phyloP scores from a whole-genome alignment of 53 echinoderm and acorn worm species.

The Echinometra lucunter region DNA sequence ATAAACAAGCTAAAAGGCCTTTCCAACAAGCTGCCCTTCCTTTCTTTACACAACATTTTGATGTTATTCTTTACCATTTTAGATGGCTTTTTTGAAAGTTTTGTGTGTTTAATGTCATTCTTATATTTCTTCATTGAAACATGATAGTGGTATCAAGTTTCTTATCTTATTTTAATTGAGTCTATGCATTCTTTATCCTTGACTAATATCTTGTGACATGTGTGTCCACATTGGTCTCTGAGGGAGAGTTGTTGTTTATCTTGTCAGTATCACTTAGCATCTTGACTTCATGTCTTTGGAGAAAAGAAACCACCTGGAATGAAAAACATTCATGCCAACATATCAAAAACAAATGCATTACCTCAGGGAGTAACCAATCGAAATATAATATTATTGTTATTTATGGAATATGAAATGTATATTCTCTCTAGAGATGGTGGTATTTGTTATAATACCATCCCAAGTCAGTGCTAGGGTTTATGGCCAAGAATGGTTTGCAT shows the following conservation, averaged over 20 bases:
- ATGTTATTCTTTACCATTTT: background rate
- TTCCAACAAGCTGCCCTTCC: background rate
- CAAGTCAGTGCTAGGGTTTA: background rate
- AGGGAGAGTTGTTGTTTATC: background rate
- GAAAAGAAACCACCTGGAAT: background rate
- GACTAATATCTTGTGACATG: background rate
- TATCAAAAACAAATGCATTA: conserved; percentile 28
- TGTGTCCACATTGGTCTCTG: background rate
- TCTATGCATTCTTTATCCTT: background rate
- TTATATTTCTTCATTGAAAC: background rate
- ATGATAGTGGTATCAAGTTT: background rate
- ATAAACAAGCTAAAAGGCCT: background rate
- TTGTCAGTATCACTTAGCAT: background rate
- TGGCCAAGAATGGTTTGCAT: conserved; percentile 51
- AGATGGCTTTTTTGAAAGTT: no score
- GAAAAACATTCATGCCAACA: conserved; percentile 34
- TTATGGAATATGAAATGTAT: conserved; percentile 59
- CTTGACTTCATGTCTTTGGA: background rate
- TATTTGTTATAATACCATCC: conserved; percentile 2
- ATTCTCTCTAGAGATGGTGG: conserved; percentile 25
- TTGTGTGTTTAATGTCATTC: background rate
- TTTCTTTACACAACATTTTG: no score
- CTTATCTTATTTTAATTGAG: background rate
- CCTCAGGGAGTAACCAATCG: background rate
- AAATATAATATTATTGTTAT: conserved; percentile 54